A percentile compares a stretch with the other conserved stretches of the same genome.
phyloP scores from a whole-genome alignment of 2,888 invertebrate species.

The Drosophila recens region DNA sequence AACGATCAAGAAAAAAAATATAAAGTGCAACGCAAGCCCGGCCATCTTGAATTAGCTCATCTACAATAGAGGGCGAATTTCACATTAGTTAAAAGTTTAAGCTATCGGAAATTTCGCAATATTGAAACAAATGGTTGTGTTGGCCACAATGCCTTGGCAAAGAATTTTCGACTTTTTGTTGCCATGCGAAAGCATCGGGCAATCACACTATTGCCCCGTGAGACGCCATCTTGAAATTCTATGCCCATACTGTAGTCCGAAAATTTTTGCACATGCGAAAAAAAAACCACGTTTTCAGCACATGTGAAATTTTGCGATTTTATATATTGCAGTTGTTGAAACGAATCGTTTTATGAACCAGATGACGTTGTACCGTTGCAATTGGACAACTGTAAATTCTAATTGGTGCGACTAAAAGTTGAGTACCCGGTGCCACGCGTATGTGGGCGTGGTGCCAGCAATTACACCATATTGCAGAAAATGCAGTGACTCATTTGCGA shows the following conservation, averaged over 20 bases:
- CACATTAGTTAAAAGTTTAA: constrained; percentile 13
- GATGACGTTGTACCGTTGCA: constrained; percentile 2
- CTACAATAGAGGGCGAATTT: constrained; percentile 23
- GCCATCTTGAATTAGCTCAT: constrained; percentile 50
- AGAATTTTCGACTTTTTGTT: constrained; percentile 16
- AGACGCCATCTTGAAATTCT: constrained; percentile 76
- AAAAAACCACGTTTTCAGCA: constrained; percentile 51
- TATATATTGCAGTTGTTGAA: constrained; percentile 1
- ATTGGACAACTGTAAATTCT: not conserved
- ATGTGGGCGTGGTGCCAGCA: constrained; percentile 62
- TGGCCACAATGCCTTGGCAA: not conserved
- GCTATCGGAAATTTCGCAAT: not conserved
- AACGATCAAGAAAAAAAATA: constrained; percentile 40
- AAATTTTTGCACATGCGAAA: constrained; percentile 55
- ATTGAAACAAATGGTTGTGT: not conserved
- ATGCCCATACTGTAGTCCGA: constrained; percentile 46
- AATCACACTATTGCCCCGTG: constrained; percentile 53
- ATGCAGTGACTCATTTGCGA: constrained; percentile 22
- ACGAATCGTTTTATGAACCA: constrained; percentile 1
- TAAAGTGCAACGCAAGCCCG: constrained; percentile 47
- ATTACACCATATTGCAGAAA: constrained; percentile 65
- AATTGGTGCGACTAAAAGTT: constrained; percentile 1
- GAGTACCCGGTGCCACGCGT: constrained; percentile 18
- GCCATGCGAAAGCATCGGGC: constrained; percentile 16
- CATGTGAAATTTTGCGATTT: constrained; percentile 17